Evolutionary conservation across 2,888 invertebrate species (phyloP), one percentile per base, ranked within the genome.

Genomic region (Brachypterus glaber): DNA sequence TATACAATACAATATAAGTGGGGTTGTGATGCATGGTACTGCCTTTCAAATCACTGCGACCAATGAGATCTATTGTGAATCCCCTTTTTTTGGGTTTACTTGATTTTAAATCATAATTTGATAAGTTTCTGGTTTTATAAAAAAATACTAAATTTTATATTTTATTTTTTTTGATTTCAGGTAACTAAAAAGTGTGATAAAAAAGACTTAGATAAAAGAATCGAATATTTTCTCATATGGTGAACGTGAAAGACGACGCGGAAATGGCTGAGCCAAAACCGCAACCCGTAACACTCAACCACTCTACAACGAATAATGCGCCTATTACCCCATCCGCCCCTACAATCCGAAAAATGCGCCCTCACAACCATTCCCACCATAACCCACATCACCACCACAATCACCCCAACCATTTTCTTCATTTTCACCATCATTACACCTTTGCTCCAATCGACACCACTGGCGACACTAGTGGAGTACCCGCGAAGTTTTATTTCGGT

Each of bases 401-500:
- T 60, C 63, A 67, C 60, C 65, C 64, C 40, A 58, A 61, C 47
- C 66, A 65, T 53, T 64, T 52, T 52, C 62, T 59, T 38, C 62
- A 53, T 53, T 56, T 63, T 47, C 60, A 60, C 44, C 63, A 65
- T 46, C 64, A 62, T 46, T 64, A 64, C 62, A 63, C 66, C 60
- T 70, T 67, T 62, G 68, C 75, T 68, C 64, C 69, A 66, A 64
- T 65, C 60, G 65, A 72, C 69, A 61, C 57, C 56, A 47, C 47
- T 67, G 55, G 53, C 39, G 59, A 32, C 17, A 37, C 36, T 13
- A 40, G 37, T 8, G 55, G 67, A 39, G 64, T 66, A 41, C 70
- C 71, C 43, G 68, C 74, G 25, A 73, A 73, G 41, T 73, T 76
- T 56, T 73, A 73, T 58, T 71, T 76, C 55, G 75, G 74, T 35